phyloP scores from a whole-genome alignment of 2,888 invertebrate genomes.

The Mechanitis messenoides region DNA sequence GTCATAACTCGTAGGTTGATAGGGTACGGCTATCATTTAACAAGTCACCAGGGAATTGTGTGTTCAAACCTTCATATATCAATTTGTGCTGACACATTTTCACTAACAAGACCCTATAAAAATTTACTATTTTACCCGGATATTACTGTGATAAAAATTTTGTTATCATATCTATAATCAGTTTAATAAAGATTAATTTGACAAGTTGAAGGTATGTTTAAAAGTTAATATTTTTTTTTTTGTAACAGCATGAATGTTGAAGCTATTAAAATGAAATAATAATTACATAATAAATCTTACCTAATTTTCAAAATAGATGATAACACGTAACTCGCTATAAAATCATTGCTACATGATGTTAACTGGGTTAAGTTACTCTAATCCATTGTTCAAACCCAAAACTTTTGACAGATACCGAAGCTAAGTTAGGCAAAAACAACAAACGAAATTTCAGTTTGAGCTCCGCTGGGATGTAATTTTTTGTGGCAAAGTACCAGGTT shows the following conservation, averaged over 20 bases:
- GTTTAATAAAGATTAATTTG: too few species aligned
- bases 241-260: too few species aligned
- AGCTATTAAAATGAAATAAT: too few species aligned
- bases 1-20: constrained; percentile 5
- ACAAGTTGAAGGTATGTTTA: too few species aligned
- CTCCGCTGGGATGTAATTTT: constrained; percentile 3
- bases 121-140: constrained; percentile 2
- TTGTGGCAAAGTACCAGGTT: neutral
- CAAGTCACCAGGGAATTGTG: constrained; percentile 6
- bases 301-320: too few species aligned
- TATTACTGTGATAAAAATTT: neutral
- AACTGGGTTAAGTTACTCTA: constrained; percentile 12
- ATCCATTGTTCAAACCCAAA: constrained; percentile 34
- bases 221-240: too few species aligned
- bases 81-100: constrained; percentile 27
- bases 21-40: constrained; percentile 3
- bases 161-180: too few species aligned
- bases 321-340: neutral
- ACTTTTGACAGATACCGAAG: constrained; percentile 34
- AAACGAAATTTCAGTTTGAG: constrained; percentile 21
- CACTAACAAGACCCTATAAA: constrained; percentile 12
- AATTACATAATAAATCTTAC: too few species aligned
- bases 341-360: neutral
- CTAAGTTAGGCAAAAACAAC: constrained; percentile 32
- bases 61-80: constrained; percentile 27